These are phyloP conservation scores for Rhodinocichla rosea DNA, from an alignment of 2,113 vertebrate genomes.

Conservation along the genomic window DNA sequence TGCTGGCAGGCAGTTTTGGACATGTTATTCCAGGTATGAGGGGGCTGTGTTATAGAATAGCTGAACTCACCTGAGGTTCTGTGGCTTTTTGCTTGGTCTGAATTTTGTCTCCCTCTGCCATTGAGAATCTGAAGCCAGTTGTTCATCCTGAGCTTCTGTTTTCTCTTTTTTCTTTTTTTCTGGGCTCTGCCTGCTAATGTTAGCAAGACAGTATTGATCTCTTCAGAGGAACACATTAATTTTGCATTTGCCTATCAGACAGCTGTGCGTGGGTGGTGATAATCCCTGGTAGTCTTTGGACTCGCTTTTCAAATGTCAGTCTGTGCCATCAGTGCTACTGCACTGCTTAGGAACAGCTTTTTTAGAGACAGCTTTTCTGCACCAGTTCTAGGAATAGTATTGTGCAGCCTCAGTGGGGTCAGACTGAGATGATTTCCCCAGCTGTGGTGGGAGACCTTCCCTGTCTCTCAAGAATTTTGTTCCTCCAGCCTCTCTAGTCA, in stretches of 20 bases:
- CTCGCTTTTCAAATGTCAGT: not conserved
- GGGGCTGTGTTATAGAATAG: not conserved
- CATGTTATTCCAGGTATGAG: not conserved
- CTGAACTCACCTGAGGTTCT: not conserved
- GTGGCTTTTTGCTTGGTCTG: not conserved
- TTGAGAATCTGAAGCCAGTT: not conserved
- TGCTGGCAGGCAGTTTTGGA: not conserved
- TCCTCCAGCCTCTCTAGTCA: not conserved
- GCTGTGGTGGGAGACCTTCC: not conserved
- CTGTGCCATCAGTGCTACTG: not conserved
- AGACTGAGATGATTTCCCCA: not conserved
- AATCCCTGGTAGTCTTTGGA: conserved; percentile 5
- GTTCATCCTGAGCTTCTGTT: not conserved
- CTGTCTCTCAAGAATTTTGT: not conserved
- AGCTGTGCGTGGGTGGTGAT: not conserved
- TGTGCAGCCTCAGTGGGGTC: not conserved
- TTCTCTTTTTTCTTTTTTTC: not conserved
- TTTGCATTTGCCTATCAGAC: conserved; percentile 27
- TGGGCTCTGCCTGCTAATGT: not conserved
- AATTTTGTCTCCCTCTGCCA: not conserved
- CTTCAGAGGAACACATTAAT: not conserved
- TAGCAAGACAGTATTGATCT: not conserved
- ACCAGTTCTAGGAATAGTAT: not conserved
- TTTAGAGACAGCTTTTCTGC: not conserved
- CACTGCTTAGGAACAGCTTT: not conserved